Evolutionary conservation across 2,888 invertebrate species (phyloP).

Genomic region (Pseudanteris insignis): DNA sequence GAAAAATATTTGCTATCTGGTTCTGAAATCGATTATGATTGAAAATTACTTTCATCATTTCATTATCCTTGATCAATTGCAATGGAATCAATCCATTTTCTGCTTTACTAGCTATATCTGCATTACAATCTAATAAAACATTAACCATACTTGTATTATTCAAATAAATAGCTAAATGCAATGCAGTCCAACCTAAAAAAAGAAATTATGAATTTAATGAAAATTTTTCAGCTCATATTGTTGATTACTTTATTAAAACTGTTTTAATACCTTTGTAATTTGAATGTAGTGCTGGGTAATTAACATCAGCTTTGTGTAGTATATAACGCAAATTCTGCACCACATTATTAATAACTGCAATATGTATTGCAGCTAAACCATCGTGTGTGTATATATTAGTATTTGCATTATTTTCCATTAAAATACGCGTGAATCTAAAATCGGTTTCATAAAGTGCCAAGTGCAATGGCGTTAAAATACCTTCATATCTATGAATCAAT

Average conservation of each 20-base stretch:
- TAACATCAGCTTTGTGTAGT: not conserved
- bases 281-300: constrained; percentile 1
- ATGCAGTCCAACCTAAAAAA: constrained; percentile 11
- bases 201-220: not conserved
- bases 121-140: constrained; percentile 2
- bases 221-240: too few relatives aligned
- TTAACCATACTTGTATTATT: not conserved
- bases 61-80: not conserved
- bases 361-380: constrained; percentile 9
- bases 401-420: constrained; percentile 1
- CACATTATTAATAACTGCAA: constrained; percentile 2
- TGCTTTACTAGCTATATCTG: constrained; percentile 6
- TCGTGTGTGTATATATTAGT: constrained; percentile 3
- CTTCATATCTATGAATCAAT: not conserved
- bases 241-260: too few relatives aligned
- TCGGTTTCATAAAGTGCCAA: not conserved
- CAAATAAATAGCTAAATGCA: constrained; percentile 5
- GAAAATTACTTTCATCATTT: constrained; percentile 4
- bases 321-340: constrained; percentile 7
- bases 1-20: not conserved
- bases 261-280: constrained; percentile 5
- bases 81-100: constrained; percentile 10
- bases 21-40: not conserved
- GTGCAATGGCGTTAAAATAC: constrained; percentile 2
- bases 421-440: not conserved